Evolutionary conservation across 2,113 vertebrate species (phyloP).

Genomic region (Anolis sagrei): DNA sequence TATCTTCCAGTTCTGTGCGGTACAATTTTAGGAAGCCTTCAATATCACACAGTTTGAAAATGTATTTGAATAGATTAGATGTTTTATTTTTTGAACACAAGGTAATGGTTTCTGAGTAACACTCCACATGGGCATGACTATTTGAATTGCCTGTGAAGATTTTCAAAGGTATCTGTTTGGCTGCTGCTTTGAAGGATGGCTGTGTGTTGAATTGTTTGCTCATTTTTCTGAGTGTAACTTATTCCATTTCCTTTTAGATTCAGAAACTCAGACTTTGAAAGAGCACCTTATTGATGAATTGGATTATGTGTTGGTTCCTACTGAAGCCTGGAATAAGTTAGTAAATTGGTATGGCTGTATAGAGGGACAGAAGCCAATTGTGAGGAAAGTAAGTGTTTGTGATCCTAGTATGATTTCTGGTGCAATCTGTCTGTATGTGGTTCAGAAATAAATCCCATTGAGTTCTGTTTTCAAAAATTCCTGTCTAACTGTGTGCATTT

Average conservation of each 20-base stretch:
- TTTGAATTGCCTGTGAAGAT: background rate
- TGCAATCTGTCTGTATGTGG: background rate
- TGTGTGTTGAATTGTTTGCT: background rate
- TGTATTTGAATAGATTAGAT: background rate
- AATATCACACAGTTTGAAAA: background rate
- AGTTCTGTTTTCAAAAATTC: background rate
- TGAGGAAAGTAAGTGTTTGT: conserved; percentile 86
- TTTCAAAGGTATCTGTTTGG: background rate
- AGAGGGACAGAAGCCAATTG: conserved; percentile 89
- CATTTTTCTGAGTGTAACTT: background rate
- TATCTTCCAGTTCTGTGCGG: background rate
- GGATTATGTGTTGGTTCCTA: conserved; percentile 94
- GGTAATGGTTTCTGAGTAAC: background rate
- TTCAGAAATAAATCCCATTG: background rate
- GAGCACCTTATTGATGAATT: conserved; percentile 95
- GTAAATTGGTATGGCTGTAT: conserved; percentile 91
- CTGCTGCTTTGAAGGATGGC: background rate
- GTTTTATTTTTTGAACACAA: background rate
- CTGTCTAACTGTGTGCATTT: background rate
- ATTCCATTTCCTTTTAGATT: conserved; percentile 76
- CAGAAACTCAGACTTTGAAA: conserved; percentile 88
- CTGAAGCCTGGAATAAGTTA: conserved; percentile 92
- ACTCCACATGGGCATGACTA: background rate
- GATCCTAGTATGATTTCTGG: background rate
- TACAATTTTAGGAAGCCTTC: background rate